Evolutionary conservation across 2,797 vertebrate species (phyloP).

Genomic region (Podargus strigoides): DNA sequence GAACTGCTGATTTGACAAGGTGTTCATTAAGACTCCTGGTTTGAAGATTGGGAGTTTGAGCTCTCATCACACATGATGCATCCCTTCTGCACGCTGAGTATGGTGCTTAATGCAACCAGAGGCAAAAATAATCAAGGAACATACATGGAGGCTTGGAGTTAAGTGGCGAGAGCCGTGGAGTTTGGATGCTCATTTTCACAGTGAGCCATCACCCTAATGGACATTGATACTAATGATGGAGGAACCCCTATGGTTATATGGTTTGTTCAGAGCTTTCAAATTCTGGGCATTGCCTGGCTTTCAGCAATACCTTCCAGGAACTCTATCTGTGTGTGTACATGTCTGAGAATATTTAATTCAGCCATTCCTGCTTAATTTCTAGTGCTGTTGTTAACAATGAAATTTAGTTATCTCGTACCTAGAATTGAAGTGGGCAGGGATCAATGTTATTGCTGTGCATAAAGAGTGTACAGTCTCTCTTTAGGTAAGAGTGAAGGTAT

Average conservation of each 20-base stretch:
- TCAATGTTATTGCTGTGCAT: accelerated
- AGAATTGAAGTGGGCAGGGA: background rate
- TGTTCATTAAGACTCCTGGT: background rate
- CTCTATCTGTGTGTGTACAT: background rate
- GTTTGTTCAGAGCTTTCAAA: constrained; percentile 15
- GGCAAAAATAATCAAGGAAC: constrained; percentile 29
- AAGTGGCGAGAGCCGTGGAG: background rate
- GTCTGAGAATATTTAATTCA: background rate
- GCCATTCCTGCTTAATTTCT: background rate
- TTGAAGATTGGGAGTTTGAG: background rate
- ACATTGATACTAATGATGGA: constrained; percentile 45
- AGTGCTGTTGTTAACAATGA: background rate
- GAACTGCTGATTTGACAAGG: background rate
- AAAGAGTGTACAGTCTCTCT: background rate
- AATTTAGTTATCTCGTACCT: background rate
- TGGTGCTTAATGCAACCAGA: background rate
- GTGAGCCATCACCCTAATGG: constrained; percentile 55
- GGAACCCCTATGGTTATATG: constrained; percentile 30
- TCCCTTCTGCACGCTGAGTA: background rate
- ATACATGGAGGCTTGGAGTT: background rate
- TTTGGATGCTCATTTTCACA: constrained; percentile 52
- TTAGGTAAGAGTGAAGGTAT: background rate
- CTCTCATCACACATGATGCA: background rate
- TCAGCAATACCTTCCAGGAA: background rate
- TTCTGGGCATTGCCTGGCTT: background rate